Evolutionary conservation across 1,140 invertebrate species (phyloP), one percentile per base, ranked within the genome.

Genomic region (Zaprionus nigranus): DNA sequence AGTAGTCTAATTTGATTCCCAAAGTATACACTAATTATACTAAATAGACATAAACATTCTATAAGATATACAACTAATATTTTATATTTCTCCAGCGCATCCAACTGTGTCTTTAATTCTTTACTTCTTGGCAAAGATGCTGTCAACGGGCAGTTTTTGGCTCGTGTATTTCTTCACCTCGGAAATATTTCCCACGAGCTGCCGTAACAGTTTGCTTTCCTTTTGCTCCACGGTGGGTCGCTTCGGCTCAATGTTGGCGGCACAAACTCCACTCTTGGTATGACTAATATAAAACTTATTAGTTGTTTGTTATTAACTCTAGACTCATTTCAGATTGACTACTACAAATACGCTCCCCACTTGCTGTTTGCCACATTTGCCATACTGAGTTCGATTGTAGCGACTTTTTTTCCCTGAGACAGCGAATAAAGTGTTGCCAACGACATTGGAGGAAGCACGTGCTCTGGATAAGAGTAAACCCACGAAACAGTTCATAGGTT

Each of bases 241-340:
- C 38, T 85, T 96, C 67, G 96, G 96, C 5, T 96, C 95, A n/a
- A 95, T 96, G 92, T 90, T 96, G 30, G 95, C 96, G 26, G 96
- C 96, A 90, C 95, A 96, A 93, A 95, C 95, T 40, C 94, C 95
- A n/a, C 92, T 96, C 49, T 88, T 96, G 91, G 96, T 95, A 71
- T 90, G 93, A 17, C 3, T 17, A 7, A 46, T 46, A 3, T 49
- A 4, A 13, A 15, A 9, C 5, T 5, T n/a, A 36, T 6, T 24
- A 5, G 2, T 2, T 26, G 0, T 28, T 15, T 13, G 4, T 34
- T n/a, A 24, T 30, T 26, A 6, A 2, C 22, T 20, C 13, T 22
- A 0, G 13, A 15, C 26, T 40, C 43, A 63, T 60, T 70, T 75
- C 69, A 95, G 94, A 93, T 93, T 15, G 90, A 87, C 56, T 92